phyloP scores from a whole-genome alignment of 2,888 invertebrate genomes.

The Patella depressa region DNA sequence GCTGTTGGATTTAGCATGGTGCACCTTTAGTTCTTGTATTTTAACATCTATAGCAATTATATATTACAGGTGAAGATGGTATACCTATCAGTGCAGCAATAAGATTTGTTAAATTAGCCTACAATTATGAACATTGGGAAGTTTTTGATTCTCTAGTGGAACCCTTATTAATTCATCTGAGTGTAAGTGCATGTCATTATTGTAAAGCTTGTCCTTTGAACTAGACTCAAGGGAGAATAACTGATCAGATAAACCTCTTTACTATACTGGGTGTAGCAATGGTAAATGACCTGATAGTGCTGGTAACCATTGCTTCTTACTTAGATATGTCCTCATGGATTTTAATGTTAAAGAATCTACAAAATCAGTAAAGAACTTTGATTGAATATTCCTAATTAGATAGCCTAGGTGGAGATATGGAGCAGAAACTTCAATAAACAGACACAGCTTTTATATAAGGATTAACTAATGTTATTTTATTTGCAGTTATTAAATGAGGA shows the following conservation, averaged over 20 bases:
- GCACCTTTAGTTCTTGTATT: neutral
- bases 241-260: no score
- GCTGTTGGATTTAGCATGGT: no score
- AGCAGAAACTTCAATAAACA: neutral
- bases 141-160: constrained; percentile 63
- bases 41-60: neutral
- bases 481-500: constrained; percentile 52
- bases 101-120: constrained; percentile 67
- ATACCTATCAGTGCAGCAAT: constrained; percentile 66
- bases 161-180: constrained; percentile 51
- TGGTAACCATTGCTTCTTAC: no score
- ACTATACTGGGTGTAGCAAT: no score
- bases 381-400: no score
- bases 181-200: constrained; percentile 42
- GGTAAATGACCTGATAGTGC: no score
- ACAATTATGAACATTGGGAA: constrained; percentile 70
- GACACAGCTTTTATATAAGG: neutral
- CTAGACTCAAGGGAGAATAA: no score
- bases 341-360: no score
- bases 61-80: constrained; percentile 63
- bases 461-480: neutral
- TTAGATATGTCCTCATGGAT: no score
- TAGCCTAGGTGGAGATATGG: no score
- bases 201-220: no score
- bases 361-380: no score